Conservation (phyloP, 1,140 invertebrate species). For the Hyles vespertilio region DNA sequence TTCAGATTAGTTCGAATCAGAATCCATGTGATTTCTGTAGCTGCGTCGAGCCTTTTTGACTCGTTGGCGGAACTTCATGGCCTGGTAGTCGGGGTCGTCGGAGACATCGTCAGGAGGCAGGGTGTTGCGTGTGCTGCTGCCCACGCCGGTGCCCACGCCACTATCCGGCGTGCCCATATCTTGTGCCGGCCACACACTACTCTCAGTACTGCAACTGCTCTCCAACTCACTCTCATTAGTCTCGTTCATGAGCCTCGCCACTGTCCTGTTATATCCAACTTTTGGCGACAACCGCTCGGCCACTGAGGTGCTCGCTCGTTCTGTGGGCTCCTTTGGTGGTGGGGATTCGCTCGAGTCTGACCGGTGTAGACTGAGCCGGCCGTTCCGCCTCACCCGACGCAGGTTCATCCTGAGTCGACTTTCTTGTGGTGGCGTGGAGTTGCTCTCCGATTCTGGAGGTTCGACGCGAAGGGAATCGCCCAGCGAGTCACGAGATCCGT, state of each 20-base stretch:
- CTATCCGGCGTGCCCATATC: constrained; percentile 45
- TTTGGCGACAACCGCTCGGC: constrained; percentile 37
- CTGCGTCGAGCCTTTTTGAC: constrained; percentile 75
- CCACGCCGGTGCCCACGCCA: constrained; percentile 43
- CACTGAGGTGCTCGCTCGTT: constrained; percentile 25
- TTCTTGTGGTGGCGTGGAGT: constrained; percentile 42
- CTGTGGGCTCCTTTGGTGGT: constrained; percentile 36
- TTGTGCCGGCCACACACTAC: constrained; percentile 37
- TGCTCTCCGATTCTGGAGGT: constrained; percentile 39
- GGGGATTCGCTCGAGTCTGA: constrained; percentile 64
- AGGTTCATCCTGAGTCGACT: constrained; percentile 36
- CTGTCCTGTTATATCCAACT: constrained; percentile 46
- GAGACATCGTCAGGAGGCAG: constrained; percentile 49
- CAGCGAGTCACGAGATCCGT: constrained; percentile 73
- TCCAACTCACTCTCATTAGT: constrained; percentile 71
- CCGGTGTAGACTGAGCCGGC: constrained; percentile 37
- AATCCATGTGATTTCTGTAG: constrained; percentile 76
- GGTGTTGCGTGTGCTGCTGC: constrained; percentile 39
- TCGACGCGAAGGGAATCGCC: constrained; percentile 69
- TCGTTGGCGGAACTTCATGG: constrained; percentile 71
- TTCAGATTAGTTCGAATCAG: constrained; percentile 74
- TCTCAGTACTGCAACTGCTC: constrained; percentile 68
- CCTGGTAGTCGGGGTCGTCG: constrained; percentile 70
- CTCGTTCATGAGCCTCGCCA: constrained; percentile 66
- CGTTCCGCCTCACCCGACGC: constrained; percentile 42